phyloP scores from a whole-genome alignment of 2,888 invertebrate species.

The Phymatocera aterrima region DNA sequence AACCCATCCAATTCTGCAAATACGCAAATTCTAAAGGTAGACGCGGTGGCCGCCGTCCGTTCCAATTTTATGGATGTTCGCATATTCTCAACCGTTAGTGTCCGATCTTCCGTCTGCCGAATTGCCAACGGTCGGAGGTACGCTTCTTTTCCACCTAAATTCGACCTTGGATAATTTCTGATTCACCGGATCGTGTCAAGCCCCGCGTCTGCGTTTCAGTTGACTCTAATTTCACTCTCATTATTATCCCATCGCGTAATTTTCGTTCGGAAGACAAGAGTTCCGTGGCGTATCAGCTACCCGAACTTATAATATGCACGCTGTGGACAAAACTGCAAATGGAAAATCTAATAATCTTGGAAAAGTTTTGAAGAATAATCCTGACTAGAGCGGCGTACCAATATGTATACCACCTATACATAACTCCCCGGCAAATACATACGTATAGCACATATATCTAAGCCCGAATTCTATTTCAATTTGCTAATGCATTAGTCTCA shows the following conservation, averaged over 20 bases:
- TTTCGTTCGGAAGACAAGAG: too few species aligned
- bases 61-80: conserved; percentile 22
- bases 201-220: not conserved
- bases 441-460: too few species aligned
- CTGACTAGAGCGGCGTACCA: too few species aligned
- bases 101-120: conserved; percentile 9
- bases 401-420: too few species aligned
- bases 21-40: not conserved
- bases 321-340: not conserved
- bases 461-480: not conserved
- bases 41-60: not conserved
- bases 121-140: not conserved
- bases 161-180: not conserved
- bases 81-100: not conserved
- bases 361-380: not conserved
- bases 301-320: too few species aligned
- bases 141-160: not conserved
- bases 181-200: not conserved
- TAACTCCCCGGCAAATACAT: too few species aligned
- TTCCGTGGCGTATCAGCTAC: too few species aligned
- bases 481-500: too few species aligned
- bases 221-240: not conserved
- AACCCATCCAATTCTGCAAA: not conserved
- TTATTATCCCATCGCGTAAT: not conserved
- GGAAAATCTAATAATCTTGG: not conserved